A percentile compares a stretch with the other conserved stretches of the same genome.
phyloP scores from a whole-genome alignment of 2,888 invertebrate species.

The Idaea biselata region DNA sequence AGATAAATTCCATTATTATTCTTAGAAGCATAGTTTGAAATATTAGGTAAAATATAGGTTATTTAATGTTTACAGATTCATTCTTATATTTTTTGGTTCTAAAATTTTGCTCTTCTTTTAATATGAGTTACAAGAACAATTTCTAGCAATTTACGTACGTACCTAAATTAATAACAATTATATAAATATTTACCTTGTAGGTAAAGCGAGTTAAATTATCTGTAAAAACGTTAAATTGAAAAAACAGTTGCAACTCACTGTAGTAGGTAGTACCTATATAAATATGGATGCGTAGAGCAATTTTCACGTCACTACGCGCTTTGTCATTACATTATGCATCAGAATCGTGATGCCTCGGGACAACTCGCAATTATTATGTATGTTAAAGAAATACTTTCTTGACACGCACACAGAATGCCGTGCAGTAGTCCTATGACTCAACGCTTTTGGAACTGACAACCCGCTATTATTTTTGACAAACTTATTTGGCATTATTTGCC shows the following conservation, averaged over 20 bases:
- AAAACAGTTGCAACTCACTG: constrained; percentile 10
- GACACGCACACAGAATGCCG: constrained; percentile 50
- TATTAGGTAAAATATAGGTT: neutral
- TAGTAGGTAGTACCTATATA: neutral
- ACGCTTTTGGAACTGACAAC: neutral
- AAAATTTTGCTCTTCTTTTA: no score
- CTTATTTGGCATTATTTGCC: neutral
- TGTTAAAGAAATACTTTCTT: constrained; percentile 78
- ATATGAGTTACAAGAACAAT: no score
- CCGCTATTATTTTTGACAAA: neutral
- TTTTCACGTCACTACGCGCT: constrained; percentile 78
- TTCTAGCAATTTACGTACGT: no score
- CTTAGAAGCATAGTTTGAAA: no score
- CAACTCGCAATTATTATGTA: constrained; percentile 79
- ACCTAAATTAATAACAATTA: no score
- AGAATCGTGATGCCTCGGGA: constrained; percentile 79
- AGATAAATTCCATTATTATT: neutral
- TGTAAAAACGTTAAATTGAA: neutral
- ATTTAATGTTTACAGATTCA: neutral
- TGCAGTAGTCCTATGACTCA: constrained; percentile 39
- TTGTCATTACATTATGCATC: constrained; percentile 80
- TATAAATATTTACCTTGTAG: no score
- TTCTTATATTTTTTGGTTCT: neutral
- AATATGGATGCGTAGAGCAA: constrained; percentile 58
- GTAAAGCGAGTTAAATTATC: no score